These are phyloP conservation scores for Mobula birostris DNA, from an alignment of 2,113 vertebrate species.

Conservation along the genomic window DNA sequence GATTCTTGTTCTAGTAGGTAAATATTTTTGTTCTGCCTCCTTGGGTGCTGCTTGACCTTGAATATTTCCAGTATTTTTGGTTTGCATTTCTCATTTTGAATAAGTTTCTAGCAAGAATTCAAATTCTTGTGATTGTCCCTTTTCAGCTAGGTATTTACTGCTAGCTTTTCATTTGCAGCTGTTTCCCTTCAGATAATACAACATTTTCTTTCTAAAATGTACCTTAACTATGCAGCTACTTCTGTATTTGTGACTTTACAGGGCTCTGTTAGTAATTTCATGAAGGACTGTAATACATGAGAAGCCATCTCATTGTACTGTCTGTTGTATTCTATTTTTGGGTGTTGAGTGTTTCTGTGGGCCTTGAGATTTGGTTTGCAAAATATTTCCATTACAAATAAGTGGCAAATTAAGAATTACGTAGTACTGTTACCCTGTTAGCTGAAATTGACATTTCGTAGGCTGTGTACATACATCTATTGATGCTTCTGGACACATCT, in stretches of 20 bases:
- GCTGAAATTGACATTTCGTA: neutral
- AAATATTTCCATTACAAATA: neutral
- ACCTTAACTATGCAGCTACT: neutral
- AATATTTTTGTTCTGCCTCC: neutral
- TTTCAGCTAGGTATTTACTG: neutral
- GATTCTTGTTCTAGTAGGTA: neutral
- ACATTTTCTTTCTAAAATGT: neutral
- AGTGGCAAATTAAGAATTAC: neutral
- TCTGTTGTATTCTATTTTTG: neutral
- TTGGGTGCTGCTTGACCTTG: too few species aligned
- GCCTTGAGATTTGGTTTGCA: neutral
- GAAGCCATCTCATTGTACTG: neutral
- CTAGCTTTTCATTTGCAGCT: neutral
- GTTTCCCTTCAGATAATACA: neutral
- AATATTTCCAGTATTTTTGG: too few species aligned
- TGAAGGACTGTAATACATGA: neutral
- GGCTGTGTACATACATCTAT: too few species aligned
- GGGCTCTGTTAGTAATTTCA: neutral
- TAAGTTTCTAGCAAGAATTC: neutral
- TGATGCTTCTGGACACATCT: too few species aligned
- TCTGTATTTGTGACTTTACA: neutral
- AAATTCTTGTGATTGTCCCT: neutral
- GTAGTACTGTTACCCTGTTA: neutral
- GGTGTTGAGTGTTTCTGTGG: neutral
- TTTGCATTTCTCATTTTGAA: neutral